phyloP scores from a whole-genome alignment of 2,888 invertebrate species.

The Agonopterix subpropinquella region DNA sequence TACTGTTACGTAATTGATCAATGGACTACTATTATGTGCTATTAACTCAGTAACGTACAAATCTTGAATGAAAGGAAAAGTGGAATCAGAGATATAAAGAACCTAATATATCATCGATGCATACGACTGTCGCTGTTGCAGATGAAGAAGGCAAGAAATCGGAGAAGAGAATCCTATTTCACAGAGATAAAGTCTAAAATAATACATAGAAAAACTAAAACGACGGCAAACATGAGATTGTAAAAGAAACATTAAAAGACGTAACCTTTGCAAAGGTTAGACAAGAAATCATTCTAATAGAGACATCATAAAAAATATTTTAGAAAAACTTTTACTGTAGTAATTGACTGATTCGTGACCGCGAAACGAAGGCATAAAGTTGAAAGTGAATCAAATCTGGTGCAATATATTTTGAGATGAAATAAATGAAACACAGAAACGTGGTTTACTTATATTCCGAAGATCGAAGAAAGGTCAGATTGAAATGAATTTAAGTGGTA shows the following conservation, averaged over 20 bases:
- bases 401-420: constrained; percentile 17
- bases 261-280: constrained; percentile 49
- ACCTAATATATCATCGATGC: constrained; percentile 8
- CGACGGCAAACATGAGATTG: constrained; percentile 21
- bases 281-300: constrained; percentile 26
- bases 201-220: constrained; percentile 1
- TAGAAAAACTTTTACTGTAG: constrained; percentile 21
- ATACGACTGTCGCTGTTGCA: constrained; percentile 6
- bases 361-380: constrained; percentile 17
- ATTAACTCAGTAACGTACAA: constrained; percentile 9
- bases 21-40: constrained; percentile 9
- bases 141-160: neutral
- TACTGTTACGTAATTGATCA: constrained; percentile 3
- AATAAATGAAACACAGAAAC: constrained; percentile 4
- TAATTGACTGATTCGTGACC: constrained; percentile 24
- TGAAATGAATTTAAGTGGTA: constrained; percentile 26
- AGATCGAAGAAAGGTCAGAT: constrained; percentile 15
- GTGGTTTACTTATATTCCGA: constrained; percentile 4
- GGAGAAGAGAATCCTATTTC: neutral
- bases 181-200: constrained; percentile 1
- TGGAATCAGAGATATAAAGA: constrained; percentile 10
- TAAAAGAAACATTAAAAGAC: constrained; percentile 9
- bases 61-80: constrained; percentile 19
- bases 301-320: constrained; percentile 11
- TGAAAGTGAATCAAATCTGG: constrained; percentile 32